Conservation (phyloP, 2,797 vertebrate species). For the Lepus townsendii region DNA sequence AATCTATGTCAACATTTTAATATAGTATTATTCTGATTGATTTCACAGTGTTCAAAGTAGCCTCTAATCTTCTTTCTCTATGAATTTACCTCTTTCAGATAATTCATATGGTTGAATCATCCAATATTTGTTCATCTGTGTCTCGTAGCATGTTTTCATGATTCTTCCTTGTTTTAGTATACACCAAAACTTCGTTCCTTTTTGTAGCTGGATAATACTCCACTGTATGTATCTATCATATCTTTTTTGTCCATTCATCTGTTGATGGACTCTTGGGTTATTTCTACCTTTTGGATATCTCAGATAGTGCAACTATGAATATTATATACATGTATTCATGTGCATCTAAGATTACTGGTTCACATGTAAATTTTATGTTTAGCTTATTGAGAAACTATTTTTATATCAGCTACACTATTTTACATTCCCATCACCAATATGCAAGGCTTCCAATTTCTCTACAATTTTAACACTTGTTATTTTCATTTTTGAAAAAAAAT, state of each 20-base stretch:
- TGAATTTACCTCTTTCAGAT: background rate
- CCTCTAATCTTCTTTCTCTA: background rate
- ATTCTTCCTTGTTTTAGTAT: background rate
- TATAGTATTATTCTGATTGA: background rate
- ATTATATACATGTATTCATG: background rate
- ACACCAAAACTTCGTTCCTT: background rate
- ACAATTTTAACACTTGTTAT: background rate
- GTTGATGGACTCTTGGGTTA: background rate
- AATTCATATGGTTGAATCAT: background rate
- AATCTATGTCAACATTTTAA: background rate
- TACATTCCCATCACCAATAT: background rate
- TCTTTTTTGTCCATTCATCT: background rate
- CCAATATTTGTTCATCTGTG: background rate
- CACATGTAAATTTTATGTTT: background rate
- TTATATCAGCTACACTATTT: background rate
- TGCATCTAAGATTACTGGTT: background rate
- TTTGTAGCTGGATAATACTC: background rate
- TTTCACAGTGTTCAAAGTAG: conserved; percentile 1
- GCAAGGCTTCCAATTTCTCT: background rate
- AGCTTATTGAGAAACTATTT: background rate
- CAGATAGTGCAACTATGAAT: background rate
- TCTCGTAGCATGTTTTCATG: background rate
- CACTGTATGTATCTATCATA: background rate
- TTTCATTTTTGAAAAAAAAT: background rate
- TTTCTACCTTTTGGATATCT: background rate